Base-by-base conservation (phyloP, 2,113 vertebrate species). In the Vicugna pacos region DNA sequence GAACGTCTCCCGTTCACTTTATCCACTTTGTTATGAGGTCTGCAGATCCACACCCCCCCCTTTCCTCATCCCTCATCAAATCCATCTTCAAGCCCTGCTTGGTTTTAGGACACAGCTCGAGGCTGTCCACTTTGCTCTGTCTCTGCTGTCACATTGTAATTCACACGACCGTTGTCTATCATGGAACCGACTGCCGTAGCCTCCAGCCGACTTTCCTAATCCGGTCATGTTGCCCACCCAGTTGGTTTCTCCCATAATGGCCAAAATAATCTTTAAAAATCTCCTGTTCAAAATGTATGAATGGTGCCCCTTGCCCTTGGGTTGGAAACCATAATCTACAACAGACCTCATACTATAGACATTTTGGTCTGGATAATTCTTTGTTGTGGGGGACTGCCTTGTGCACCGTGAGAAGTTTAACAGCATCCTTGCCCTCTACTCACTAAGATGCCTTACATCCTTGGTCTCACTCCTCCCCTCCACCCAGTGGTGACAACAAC, bases 331-430 rank as follows among this genome's bases (percentile, higher is more conserved):
- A 65, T 72, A 54, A 95, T 46, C 11, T 67, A 79, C 6, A 75
- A 24, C 19, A 80, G 16, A 0, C 14, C 11, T 92, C 12, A 46
- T 11, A 19, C 50, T 94, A 30, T 10, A 54, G 28, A 79, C 16
- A 58, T 79, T 95, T 94, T 76, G 54, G n/a, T 89, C 62, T 90
- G 28, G 50, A 38, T 80, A 83, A 62, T 48, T 92, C 35, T 93
- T 89, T 70, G 20, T 62, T 88, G 14, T 38, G 15, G 5, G 28
- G 5, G 38, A 52, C 26, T n/a, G 9, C 54, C 30, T 8, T 86
- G 9, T 50, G 8, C 9, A 22, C 5, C 89, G 6, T 8, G 77
- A 10, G 24, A 72, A 54, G 67, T 67, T 88, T 65, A 85, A n/a
- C 60, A 67, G 20, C 26, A 46, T 22, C 9, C 19, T 10, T 73